Evolutionary conservation across 2,888 invertebrate species (phyloP).

Genomic region (Trichogramma evanescens): DNA sequence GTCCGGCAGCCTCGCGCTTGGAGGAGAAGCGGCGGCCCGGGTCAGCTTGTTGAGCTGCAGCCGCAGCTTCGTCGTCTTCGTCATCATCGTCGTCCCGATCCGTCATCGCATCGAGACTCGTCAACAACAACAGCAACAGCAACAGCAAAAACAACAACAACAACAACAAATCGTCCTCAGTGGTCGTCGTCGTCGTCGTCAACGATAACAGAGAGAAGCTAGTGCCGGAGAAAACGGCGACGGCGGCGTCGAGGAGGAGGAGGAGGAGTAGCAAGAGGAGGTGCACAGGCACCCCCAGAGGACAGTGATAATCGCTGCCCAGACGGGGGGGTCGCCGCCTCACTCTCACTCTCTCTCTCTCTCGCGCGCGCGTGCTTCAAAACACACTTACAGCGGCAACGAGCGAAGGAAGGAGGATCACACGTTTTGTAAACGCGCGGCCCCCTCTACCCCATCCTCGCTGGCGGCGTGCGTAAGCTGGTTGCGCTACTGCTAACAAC

Average conservation of each 20-base stretch:
- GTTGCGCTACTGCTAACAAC: too few relatives aligned
- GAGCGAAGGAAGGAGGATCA: not conserved
- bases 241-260: constrained; percentile 5
- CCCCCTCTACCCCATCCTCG: not conserved
- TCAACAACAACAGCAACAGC: constrained; percentile 4
- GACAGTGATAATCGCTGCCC: too few relatives aligned
- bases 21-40: constrained; percentile 18
- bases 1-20: constrained; percentile 19
- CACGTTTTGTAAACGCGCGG: not conserved
- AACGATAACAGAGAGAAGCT: constrained; percentile 9
- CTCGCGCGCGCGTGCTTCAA: not conserved
- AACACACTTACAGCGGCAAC: not conserved
- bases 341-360: constrained; percentile 6
- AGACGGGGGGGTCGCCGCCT: constrained; percentile 21
- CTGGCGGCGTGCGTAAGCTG: too few relatives aligned
- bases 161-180: constrained; percentile 1
- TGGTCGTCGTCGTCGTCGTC: constrained; percentile 2
- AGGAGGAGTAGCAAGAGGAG: not conserved
- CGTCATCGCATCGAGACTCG: constrained; percentile 5
- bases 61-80: constrained; percentile 1
- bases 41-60: constrained; percentile 1
- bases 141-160: constrained; percentile 2
- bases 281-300: not conserved
- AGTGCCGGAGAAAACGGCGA: constrained; percentile 3
- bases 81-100: constrained; percentile 5